Evolutionary conservation across 2,888 invertebrate species (phyloP), one percentile per base, ranked within the genome.

Genomic region (Polietes domitor): DNA sequence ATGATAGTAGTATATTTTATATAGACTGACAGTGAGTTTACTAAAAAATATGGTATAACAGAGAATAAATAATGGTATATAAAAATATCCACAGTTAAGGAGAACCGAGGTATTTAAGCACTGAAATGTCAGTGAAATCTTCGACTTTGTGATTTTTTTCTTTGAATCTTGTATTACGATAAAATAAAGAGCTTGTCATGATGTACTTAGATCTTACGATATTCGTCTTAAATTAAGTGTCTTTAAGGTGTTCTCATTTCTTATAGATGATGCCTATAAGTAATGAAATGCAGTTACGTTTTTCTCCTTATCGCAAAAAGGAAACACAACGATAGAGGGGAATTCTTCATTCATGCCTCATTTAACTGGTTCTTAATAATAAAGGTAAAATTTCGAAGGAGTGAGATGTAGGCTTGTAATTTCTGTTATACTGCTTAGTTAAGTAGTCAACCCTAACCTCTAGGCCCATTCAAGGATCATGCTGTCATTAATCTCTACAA

Each of bases 401-500:
- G 19, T 7, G 50, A 2, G n/a, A 50, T 21, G 47, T 47, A 47
- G 47, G 47, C 37, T 37, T 15, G 47, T 68, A 76, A 82, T 83
- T 80, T 80, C 72, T 83, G 72, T 77, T 58, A 80, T 83, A 24
- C 58, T 24, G 12, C 12, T 58, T 21, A 75, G 80, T n/a, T n/a
- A n/a, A n/a, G n/a, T n/a, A n/a, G 80, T 83, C 80, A 80, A 77
- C 65, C 55, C 83, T 63, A 83, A 80, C 77, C 72, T 65, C 74
- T 24, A 37, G 71, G 65, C 61, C 37, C 7, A 15, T 0, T 19
- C 32, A n/a, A 74, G 74, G 80, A 80, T 83, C 80, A 80, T 65
- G 77, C 77, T 83, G 83, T 83, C 83, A 80, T 83, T 83, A 83
- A 83, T 80, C 83, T 83, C 77, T 47, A 73, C 77, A 21, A 3